A percentile compares a stretch with the other conserved stretches of the same genome.
These are phyloP conservation scores for Drosophila lini DNA, from an alignment of 1,140 invertebrate species.

Conservation along the genomic window DNA sequence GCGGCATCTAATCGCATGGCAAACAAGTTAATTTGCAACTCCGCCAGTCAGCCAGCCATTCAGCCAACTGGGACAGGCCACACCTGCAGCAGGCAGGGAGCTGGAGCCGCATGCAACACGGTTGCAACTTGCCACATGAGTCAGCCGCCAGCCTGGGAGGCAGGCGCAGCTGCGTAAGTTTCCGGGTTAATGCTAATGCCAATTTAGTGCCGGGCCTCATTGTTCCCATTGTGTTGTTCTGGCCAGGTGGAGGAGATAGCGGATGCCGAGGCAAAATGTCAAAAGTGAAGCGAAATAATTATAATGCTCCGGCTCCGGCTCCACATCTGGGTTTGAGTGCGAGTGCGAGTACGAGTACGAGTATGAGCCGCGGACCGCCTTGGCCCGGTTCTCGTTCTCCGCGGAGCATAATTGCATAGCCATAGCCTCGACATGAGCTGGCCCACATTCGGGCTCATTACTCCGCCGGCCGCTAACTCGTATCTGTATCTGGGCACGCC, in stretches of 20 bases:
- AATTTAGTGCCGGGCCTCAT: conserved; percentile 64
- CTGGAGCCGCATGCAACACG: conserved; percentile 14
- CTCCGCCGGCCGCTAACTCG: conserved; percentile 9
- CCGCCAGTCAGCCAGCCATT: conserved; percentile 37
- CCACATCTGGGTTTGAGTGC: conserved; percentile 14
- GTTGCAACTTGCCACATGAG: conserved; percentile 31
- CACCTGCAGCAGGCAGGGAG: conserved; percentile 60
- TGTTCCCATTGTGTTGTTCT: conserved; percentile 57
- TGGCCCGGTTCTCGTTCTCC: conserved; percentile 49
- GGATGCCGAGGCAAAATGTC: conserved; percentile 66
- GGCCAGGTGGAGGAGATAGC: conserved; percentile 41
- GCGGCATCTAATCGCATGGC: conserved; percentile 70
- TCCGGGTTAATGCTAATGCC: conserved; percentile 78
- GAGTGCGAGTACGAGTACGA: background rate
- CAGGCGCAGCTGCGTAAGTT: conserved; percentile 58
- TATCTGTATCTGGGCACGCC: conserved; percentile 33
- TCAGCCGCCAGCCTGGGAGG: conserved; percentile 16
- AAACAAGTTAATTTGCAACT: conserved; percentile 72
- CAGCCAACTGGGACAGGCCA: conserved; percentile 38
- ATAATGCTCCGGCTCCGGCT: conserved; percentile 36
- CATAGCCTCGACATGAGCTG: conserved; percentile 35
- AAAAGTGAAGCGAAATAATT: conserved; percentile 73
- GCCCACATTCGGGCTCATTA: conserved; percentile 49
- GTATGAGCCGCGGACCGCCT: conserved; percentile 31
- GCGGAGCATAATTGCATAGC: conserved; percentile 34